These are phyloP conservation scores for Platygyra sinensis DNA, from an alignment of 64 coral and sea anemone genomes.

Conservation along the genomic window DNA sequence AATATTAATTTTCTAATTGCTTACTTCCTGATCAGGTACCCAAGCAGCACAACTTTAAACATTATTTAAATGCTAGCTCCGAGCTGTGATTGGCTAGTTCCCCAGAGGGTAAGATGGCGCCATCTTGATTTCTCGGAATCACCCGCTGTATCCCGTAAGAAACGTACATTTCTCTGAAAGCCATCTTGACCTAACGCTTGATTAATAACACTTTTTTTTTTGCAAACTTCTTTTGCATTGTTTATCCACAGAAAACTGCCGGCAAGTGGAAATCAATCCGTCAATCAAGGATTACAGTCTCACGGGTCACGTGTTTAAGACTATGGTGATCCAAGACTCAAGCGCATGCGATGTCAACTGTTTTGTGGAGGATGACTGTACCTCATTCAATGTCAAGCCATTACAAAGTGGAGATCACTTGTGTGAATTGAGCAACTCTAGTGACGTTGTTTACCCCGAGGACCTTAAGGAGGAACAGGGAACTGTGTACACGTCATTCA, in stretches of 20 bases:
- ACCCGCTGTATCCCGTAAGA: too few species aligned
- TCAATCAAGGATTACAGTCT: background rate
- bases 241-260: background rate
- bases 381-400: background rate
- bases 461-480: background rate
- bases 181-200: too few species aligned
- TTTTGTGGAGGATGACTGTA: background rate
- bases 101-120: too few species aligned
- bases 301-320: background rate
- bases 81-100: too few species aligned
- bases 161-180: too few species aligned
- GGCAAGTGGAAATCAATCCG: background rate
- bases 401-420: background rate
- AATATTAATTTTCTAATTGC: too few species aligned
- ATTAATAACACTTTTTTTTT: too few species aligned
- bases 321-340: background rate
- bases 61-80: too few species aligned
- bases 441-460: background rate
- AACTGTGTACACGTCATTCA: background rate
- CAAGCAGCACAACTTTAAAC: too few species aligned
- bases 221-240: too few species aligned
- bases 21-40: too few species aligned
- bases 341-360: background rate
- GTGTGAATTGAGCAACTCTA: constrained; percentile 11
- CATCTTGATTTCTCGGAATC: too few species aligned